A percentile compares a stretch with the other conserved stretches of the same genome.
Evolutionary conservation across 2,888 invertebrate species (phyloP).

Genomic region (Yponomeuta plumbellus): DNA sequence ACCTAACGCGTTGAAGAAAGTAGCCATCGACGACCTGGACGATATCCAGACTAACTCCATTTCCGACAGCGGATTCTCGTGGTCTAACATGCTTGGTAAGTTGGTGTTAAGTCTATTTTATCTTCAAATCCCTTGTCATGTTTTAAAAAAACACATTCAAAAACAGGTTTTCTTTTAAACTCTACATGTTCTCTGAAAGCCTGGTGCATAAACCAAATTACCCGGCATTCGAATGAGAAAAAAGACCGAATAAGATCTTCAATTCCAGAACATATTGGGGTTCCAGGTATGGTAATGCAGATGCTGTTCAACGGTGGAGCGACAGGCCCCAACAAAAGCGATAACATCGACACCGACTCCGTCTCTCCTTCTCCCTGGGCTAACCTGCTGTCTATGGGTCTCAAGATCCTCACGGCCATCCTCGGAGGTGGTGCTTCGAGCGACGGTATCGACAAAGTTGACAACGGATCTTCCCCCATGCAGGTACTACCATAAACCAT

Average conservation of each 20-base stretch:
- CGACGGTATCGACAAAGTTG: conserved; percentile 93
- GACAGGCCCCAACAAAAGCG: conserved; percentile 88
- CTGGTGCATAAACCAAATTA: not conserved
- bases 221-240: not conserved
- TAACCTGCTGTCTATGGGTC: conserved; percentile 88
- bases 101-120: conserved; percentile 12
- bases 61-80: conserved; percentile 87
- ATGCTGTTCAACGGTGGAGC: conserved; percentile 85
- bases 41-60: conserved; percentile 89
- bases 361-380: conserved; percentile 90
- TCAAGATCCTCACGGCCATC: conserved; percentile 89
- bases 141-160: too few species aligned
- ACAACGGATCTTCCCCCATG: conserved; percentile 91
- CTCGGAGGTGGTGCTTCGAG: conserved; percentile 85
- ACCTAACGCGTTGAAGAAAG: conserved; percentile 92
- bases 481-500: conserved; percentile 78
- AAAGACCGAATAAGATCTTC: not conserved
- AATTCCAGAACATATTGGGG: not conserved
- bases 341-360: conserved; percentile 81
- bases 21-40: conserved; percentile 86
- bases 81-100: conserved; percentile 89
- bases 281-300: conserved; percentile 85
- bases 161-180: too few species aligned
- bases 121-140: too few species aligned
- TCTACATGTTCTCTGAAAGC: not conserved